These are phyloP conservation scores for Cosmia pyralina DNA, from an alignment of 2,888 invertebrate species.

Conservation along the genomic window DNA sequence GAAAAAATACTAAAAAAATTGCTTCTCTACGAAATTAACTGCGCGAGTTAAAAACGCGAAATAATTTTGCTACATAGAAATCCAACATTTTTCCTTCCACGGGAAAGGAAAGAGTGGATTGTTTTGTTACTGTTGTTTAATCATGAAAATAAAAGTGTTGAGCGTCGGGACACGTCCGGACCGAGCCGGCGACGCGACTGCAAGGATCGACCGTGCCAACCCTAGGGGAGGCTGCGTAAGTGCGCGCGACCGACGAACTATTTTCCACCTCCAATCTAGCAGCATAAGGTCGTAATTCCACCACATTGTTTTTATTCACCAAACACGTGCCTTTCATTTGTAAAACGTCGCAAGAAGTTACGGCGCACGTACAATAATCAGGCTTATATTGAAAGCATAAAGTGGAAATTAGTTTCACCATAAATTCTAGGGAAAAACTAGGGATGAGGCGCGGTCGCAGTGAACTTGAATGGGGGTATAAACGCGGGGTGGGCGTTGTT, in stretches of 20 bases:
- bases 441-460: slow-evolving; percentile 83
- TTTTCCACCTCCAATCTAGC: slow-evolving; percentile 63
- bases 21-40: slow-evolving; percentile 85
- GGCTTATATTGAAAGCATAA: slow-evolving; percentile 65
- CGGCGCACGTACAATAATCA: slow-evolving; percentile 59
- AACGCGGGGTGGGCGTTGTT: slow-evolving; percentile 83
- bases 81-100: slow-evolving; percentile 83
- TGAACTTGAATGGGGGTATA: slow-evolving; percentile 79
- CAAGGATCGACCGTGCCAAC: slow-evolving; percentile 88
- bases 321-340: slow-evolving; percentile 72
- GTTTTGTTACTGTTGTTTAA: slow-evolving; percentile 72
- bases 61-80: slow-evolving; percentile 67
- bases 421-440: slow-evolving; percentile 70
- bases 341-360: slow-evolving; percentile 71
- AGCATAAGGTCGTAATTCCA: slow-evolving; percentile 73
- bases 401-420: slow-evolving; percentile 66
- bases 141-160: slow-evolving; percentile 72
- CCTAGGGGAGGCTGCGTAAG: slow-evolving; percentile 89
- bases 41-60: slow-evolving; percentile 85
- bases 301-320: slow-evolving; percentile 62
- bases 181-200: slow-evolving; percentile 88
- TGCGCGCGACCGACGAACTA: slow-evolving; percentile 72
- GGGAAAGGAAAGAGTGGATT: slow-evolving; percentile 84
- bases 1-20: slow-evolving; percentile 68
- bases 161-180: slow-evolving; percentile 82